Evolutionary conservation across 2,113 vertebrate species (phyloP).

Genomic region (Mobula birostris): DNA sequence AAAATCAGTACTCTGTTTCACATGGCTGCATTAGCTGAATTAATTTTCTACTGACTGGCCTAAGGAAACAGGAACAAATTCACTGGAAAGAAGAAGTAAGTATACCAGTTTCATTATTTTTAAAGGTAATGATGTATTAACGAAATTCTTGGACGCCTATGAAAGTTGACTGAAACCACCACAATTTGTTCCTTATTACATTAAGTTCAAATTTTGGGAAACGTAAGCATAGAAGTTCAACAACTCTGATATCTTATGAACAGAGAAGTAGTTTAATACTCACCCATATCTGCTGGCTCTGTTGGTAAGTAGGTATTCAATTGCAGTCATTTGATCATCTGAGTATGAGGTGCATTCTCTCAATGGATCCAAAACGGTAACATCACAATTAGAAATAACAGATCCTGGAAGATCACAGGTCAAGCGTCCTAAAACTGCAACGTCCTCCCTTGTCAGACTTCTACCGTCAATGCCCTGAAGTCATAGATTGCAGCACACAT

Average conservation of each 20-base stretch:
- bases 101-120: neutral
- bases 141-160: neutral
- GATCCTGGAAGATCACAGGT: constrained; percentile 39
- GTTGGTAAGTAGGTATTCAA: constrained; percentile 30
- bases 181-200: neutral
- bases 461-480: constrained; percentile 32
- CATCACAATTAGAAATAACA: constrained; percentile 36
- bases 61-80: neutral
- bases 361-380: constrained; percentile 37
- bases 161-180: neutral
- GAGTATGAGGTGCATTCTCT: constrained; percentile 39
- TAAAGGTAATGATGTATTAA: neutral
- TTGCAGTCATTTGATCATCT: constrained; percentile 34
- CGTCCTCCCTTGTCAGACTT: constrained; percentile 29
- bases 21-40: neutral
- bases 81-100: neutral
- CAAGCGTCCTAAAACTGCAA: constrained; percentile 39
- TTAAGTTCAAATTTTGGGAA: neutral
- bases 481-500: neutral
- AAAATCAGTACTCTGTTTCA: neutral
- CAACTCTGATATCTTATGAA: neutral
- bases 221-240: too few relatives aligned
- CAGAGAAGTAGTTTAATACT: neutral
- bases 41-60: neutral
- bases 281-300: constrained; percentile 40